Conservation (phyloP, 2,888 invertebrate species). For the Cheilosia urbana region DNA sequence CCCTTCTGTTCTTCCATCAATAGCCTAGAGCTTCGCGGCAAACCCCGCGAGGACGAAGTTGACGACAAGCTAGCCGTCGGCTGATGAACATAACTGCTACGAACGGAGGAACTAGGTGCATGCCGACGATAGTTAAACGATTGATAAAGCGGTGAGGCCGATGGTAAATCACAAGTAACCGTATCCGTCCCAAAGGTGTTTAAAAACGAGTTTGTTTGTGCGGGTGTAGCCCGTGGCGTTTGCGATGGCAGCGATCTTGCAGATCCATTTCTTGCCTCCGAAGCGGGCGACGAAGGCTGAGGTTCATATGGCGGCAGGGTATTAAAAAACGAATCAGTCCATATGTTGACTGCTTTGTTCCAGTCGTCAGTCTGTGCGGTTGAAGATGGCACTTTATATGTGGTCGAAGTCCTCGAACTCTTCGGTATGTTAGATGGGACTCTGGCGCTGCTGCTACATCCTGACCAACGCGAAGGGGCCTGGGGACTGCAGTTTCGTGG, state of each 20-base stretch:
- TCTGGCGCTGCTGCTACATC: conserved; percentile 8
- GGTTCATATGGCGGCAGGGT: conserved; percentile 57
- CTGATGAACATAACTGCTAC: conserved; percentile 13
- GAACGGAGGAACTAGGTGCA: conserved; percentile 20
- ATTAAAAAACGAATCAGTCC: conserved; percentile 70
- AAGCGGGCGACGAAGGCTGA: conserved; percentile 6
- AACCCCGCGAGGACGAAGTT: conserved; percentile 25
- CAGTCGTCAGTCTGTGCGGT: conserved; percentile 61
- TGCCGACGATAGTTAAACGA: conserved; percentile 52
- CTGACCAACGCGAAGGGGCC: conserved; percentile 38
- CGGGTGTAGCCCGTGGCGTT: conserved; percentile 6
- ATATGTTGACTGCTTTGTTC: conserved; percentile 70
- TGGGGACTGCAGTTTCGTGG: conserved; percentile 41
- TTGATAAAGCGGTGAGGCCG: conserved; percentile 51
- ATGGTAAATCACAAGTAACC: conserved; percentile 27
- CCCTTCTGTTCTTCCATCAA: conserved; percentile 54
- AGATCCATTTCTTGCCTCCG: conserved; percentile 20
- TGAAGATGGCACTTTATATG: conserved; percentile 53
- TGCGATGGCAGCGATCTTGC: conserved; percentile 27
- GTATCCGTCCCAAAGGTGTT: conserved; percentile 35
- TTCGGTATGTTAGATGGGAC: conserved; percentile 21
- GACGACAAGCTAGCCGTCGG: conserved; percentile 5
- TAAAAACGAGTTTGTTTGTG: conserved; percentile 37
- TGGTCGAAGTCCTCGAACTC: conserved; percentile 15
- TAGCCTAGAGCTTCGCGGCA: conserved; percentile 47